These are phyloP conservation scores for Antigone vipio DNA, from an alignment of 2,113 vertebrate species.

Conservation along the genomic window DNA sequence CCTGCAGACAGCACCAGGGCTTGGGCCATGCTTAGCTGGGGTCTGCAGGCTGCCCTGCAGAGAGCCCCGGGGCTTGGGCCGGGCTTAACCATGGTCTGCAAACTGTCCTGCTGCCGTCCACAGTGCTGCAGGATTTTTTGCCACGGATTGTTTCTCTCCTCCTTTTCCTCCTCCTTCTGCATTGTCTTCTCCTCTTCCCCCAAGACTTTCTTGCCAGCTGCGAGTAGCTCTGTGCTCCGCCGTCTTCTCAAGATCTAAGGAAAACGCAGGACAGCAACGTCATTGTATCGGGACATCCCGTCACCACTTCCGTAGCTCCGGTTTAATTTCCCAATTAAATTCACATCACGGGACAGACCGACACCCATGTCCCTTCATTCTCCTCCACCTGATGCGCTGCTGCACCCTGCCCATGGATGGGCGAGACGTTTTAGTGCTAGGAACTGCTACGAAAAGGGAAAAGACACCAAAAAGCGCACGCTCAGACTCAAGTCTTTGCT, in stretches of 20 bases:
- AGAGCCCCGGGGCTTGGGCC: not conserved
- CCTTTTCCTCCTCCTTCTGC: not conserved
- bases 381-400: not conserved
- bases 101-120: no score
- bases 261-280: not conserved
- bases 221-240: rapidly evolving
- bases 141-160: not conserved
- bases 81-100: not conserved
- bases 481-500: not conserved
- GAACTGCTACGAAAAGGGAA: not conserved
- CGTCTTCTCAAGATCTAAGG: not conserved
- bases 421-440: not conserved
- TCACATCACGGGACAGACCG: no score
- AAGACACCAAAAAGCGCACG: not conserved
- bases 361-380: not conserved
- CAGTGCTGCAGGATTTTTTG: not conserved
- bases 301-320: not conserved
- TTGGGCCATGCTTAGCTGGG: no score
- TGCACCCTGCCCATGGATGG: rapidly evolving
- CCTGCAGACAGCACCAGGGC: no score
- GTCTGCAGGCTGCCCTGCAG: no score
- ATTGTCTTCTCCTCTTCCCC: not conserved
- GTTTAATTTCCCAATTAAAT: no score
- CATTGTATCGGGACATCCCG: not conserved
- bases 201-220: not conserved